A percentile compares a stretch with the other conserved stretches of the same genome.
Evolutionary conservation across 2,888 invertebrate genomes (phyloP).

Genomic region (Volucella zonaria): DNA sequence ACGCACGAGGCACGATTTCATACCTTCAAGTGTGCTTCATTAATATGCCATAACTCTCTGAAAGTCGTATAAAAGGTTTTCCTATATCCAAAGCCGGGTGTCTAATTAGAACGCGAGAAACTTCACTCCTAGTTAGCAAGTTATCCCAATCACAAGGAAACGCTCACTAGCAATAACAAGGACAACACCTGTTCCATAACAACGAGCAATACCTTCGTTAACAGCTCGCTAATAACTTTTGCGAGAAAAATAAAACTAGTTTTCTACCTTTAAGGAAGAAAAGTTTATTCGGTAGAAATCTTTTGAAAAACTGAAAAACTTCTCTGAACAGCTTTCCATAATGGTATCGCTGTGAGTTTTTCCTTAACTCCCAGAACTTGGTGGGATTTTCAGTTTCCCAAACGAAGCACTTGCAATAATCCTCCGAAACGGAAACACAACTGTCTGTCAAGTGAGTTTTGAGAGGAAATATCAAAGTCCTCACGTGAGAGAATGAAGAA

Average conservation of each 20-base stretch:
- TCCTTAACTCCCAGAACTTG: constrained; percentile 57
- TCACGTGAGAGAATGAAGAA: constrained; percentile 4
- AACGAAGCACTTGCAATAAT: constrained; percentile 53
- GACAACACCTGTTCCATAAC: constrained; percentile 48
- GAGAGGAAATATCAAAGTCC: constrained; percentile 26
- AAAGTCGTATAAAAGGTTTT: no score
- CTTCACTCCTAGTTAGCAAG: constrained; percentile 5
- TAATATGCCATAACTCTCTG: no score
- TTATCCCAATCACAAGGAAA: not conserved
- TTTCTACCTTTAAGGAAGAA: constrained; percentile 1
- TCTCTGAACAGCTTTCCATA: constrained; percentile 61
- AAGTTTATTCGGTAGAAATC: constrained; percentile 10
- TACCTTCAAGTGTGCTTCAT: no score
- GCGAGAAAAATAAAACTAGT: constrained; percentile 14
- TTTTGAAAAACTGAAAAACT: constrained; percentile 27
- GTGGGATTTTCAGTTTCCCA: constrained; percentile 62
- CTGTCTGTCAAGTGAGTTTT: constrained; percentile 39
- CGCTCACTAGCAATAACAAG: not conserved
- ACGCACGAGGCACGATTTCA: no score
- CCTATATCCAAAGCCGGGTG: no score
- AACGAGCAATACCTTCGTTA: constrained; percentile 21
- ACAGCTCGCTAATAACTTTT: constrained; percentile 36
- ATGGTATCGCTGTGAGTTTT: constrained; percentile 60
- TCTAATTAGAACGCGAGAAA: no score
- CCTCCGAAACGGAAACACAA: constrained; percentile 47